These are phyloP conservation scores for Ornithoptera alexandrae DNA, from an alignment of 2,888 invertebrate species.

Conservation along the genomic window DNA sequence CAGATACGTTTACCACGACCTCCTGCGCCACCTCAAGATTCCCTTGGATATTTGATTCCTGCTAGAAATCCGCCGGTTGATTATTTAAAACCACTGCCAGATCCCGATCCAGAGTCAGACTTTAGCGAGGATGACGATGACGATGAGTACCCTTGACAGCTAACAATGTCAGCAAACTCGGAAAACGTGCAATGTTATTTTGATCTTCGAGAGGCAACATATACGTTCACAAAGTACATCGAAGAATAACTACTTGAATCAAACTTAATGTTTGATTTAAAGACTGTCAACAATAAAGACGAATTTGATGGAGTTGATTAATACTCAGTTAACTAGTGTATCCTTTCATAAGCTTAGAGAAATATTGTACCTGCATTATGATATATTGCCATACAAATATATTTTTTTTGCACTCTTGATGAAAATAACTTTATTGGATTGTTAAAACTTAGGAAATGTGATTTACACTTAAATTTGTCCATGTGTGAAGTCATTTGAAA, in stretches of 20 bases:
- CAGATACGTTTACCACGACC: conserved; percentile 66
- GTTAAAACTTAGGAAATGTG: not conserved
- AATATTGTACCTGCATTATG: conserved; percentile 22
- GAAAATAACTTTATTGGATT: not conserved
- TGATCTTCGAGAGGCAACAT: conserved; percentile 44
- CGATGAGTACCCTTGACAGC: conserved; percentile 70
- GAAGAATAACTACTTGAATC: conserved; percentile 43
- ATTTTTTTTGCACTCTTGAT: not conserved
- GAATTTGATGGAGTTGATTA: conserved; percentile 29
- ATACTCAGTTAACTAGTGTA: conserved; percentile 39
- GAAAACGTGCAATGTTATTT: conserved; percentile 59
- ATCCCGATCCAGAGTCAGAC: conserved; percentile 56
- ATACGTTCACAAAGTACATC: conserved; percentile 54
- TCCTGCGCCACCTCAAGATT: conserved; percentile 82
- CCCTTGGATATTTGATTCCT: conserved; percentile 85
- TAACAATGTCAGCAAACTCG: conserved; percentile 44
- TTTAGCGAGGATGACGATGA: conserved; percentile 63
- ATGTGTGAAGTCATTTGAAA: not conserved
- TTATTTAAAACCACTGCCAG: conserved; percentile 79
- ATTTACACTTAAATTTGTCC: not conserved
- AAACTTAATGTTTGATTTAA: conserved; percentile 23
- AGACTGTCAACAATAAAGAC: conserved; percentile 19
- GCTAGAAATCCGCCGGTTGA: conserved; percentile 75
- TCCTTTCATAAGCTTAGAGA: conserved; percentile 31
- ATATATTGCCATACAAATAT: conserved; percentile 32